Conservation (phyloP, 2,888 invertebrate genomes). For the Sphaeridia pumilis region DNA sequence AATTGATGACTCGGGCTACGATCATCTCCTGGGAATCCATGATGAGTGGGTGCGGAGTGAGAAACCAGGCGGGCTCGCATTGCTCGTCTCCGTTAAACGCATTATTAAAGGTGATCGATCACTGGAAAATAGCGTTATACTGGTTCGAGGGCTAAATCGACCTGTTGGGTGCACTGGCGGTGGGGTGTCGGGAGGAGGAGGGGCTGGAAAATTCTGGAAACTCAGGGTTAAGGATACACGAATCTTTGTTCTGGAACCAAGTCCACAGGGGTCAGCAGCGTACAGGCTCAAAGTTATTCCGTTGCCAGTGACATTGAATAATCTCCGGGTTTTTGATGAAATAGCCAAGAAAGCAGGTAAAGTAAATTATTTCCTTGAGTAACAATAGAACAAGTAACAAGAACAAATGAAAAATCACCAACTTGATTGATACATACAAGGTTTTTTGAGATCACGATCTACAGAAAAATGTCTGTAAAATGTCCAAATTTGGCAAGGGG, state of each 20-base stretch:
- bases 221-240: constrained; percentile 27
- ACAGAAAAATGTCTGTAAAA: too few relatives aligned
- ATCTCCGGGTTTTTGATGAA: constrained; percentile 19
- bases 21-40: too few relatives aligned
- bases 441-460: too few relatives aligned
- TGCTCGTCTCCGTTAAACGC: constrained; percentile 28
- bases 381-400: not conserved
- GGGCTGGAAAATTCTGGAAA: too few relatives aligned
- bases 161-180: constrained; percentile 6
- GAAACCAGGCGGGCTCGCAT: constrained; percentile 17
- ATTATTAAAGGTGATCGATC: constrained; percentile 31
- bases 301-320: constrained; percentile 28
- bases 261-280: constrained; percentile 21
- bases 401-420: too few relatives aligned
- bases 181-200: constrained; percentile 5
- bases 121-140: constrained; percentile 29
- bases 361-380: not conserved
- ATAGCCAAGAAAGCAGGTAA: not conserved
- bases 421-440: too few relatives aligned
- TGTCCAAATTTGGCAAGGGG: too few relatives aligned
- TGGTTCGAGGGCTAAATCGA: constrained; percentile 24
- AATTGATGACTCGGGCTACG: too few relatives aligned
- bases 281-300: constrained; percentile 23
- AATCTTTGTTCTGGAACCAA: constrained; percentile 27
- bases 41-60: not conserved